Evolutionary conservation across 2,797 vertebrate species (phyloP), one percentile per base, ranked within the genome.

Genomic region (Leuciscus waleckii): DNA sequence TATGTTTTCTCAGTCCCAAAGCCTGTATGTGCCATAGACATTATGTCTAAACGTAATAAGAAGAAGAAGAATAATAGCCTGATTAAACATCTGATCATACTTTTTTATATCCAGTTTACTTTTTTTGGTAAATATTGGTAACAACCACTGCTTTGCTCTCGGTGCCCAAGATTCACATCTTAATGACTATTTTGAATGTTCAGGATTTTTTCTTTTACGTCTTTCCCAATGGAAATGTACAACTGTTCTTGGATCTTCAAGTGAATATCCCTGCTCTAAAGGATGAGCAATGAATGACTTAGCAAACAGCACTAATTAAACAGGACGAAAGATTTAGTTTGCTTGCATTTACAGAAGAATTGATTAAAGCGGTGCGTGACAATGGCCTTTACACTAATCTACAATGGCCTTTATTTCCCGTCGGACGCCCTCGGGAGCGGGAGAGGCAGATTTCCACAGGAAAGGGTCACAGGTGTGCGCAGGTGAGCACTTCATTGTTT

Each of bases 391-490:
- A 80, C 86, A 86, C 83, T 82, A 85, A 92, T 93, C 92, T 29
- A 78, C 46, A 78, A 29, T 10, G 90, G 91, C 89, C 91, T 87
- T 6, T 29, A 61, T 51, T 56, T 86, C 39, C 70, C 88, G 43
- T 81, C 86, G 83, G 63, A 81, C 67, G 84, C 84, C 87, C 81
- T 79, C 85, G 82, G 69, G 91, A 79, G 67, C 84, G 87, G 85
- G 77, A 54, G 75, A 71, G 83, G 54, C 81, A 82, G 73, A 89
- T 79, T 37, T 85, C 81, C 85, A 78, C 46, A 87, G 91, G 90
- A 95, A 95, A 94, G 94, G 90, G 92, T 29, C 91, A 92, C 94
- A 95, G 94, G 95, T 95, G 94, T 95, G 87, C 92, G 89, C 93
- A 95, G 94, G 93, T 94, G 92, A 92, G 91, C 23, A 14, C 10